Base-by-base conservation (phyloP, 2,888 invertebrate genomes). In the Ferdinandea cuprea region DNA sequence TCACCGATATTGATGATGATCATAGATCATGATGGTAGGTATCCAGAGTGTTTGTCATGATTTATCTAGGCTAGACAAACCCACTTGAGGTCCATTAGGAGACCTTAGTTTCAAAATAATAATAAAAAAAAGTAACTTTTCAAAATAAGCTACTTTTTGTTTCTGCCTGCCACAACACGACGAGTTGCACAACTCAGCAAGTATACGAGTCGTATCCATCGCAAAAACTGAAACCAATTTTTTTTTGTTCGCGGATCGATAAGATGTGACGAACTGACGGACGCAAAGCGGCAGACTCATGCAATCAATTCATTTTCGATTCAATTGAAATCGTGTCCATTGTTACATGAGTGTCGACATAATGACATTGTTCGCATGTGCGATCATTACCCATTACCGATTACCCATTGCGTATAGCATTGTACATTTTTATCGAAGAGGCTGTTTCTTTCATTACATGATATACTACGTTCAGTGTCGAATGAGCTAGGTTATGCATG, bases 261-360 rank as follows among this genome's bases (percentile, higher is more conserved):
- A 61, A 72, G 61, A 68, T 69, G 58, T 50, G 69, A 58, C 11
- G 25, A 44, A 11, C 54, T 11, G 37, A 40, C 40, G 30, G 5
- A 48, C 46, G 63, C 59, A 3, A 48, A 37, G 63, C 59, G 37
- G 59, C 59, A 35, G 37, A 30, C 63, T 46, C 71, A 71, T 72
- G 66, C 71, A 81, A 80, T 68, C 74, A 35, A 77, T 72, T 81
- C 65, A 65, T 44, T 58, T 59, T 58, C 65, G 59, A 66, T 59
- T 81, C 77, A 81, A 81, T 81, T 81, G 71, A 71, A 77, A 61
- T 65, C 21, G 44, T 74, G 35, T 17, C 76, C 65, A 81, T 81
- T 81, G 77, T 81, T 81, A 54, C 66, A 66, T n/a, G n/a, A 81
- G 81, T 81, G 77, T 81, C 77, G 81, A 81, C 71, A 81, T 77